Evolutionary conservation across 2,113 vertebrate genomes (phyloP).

Genomic region (Aleadryas rufinucha): DNA sequence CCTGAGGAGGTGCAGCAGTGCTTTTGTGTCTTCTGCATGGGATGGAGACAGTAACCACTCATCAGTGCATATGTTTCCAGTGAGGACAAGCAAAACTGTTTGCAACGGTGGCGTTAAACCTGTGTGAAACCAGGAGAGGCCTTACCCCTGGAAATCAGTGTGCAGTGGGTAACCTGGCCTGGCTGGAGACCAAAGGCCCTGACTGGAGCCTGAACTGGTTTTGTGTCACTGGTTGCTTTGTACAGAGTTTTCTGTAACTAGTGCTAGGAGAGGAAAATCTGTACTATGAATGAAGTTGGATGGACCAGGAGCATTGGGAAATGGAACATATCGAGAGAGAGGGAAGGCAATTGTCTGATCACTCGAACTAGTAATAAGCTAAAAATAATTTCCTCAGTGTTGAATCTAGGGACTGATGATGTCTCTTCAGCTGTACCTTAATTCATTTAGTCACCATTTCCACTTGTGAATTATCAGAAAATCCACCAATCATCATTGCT

Average conservation of each 20-base stretch:
- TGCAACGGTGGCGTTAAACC: not conserved
- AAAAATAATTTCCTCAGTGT: not conserved
- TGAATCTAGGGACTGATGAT: not conserved
- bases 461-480: not conserved
- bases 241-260: not conserved
- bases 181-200: not conserved
- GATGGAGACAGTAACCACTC: not conserved
- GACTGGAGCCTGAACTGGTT: not conserved
- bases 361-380: not conserved
- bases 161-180: not conserved
- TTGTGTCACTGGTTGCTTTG: not conserved
- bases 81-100: not conserved
- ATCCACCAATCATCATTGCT: not conserved
- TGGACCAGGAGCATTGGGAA: not conserved
- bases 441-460: not conserved
- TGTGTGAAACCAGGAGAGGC: not conserved
- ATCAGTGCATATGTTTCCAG: fast-evolving
- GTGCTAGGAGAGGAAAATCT: not conserved
- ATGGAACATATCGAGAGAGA: not conserved
- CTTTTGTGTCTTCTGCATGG: not conserved
- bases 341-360: not conserved
- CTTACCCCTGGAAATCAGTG: not conserved
- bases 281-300: not conserved
- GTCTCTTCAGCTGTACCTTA: not conserved
- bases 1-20: not conserved